These are phyloP conservation scores for Peromyscus melanophrys DNA, from an alignment of 2,797 vertebrate species.

Conservation along the genomic window DNA sequence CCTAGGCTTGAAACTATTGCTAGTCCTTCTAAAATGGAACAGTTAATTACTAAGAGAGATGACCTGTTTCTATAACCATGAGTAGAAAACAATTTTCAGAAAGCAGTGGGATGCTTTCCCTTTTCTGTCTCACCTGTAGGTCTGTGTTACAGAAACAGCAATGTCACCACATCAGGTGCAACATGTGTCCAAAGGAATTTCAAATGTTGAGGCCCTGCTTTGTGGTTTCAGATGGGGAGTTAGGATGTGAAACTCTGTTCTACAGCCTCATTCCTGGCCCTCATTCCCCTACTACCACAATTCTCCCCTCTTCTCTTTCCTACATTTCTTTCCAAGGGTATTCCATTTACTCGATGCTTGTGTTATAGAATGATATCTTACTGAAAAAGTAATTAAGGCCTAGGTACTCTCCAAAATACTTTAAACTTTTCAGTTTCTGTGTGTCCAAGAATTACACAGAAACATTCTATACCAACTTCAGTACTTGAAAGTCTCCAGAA, in stretches of 20 bases:
- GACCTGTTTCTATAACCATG: background rate
- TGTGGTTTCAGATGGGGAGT: background rate
- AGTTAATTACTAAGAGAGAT: background rate
- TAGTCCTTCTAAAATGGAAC: background rate
- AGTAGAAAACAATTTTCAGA: background rate
- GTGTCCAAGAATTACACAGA: background rate
- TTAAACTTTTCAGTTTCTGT: background rate
- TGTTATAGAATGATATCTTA: background rate
- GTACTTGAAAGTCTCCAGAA: background rate
- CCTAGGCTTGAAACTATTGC: background rate
- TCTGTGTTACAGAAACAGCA: background rate
- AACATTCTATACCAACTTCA: background rate
- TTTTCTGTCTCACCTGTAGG: background rate
- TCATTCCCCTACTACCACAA: background rate
- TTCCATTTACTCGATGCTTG: background rate
- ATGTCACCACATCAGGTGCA: background rate
- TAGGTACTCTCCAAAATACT: background rate
- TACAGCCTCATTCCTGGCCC: background rate
- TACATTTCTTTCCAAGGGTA: background rate
- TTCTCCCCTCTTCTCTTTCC: background rate
- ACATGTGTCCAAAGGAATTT: accelerated
- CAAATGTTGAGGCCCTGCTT: background rate
- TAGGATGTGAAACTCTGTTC: accelerated
- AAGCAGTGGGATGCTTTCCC: background rate
- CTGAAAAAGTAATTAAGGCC: background rate